Base-by-base conservation (phyloP, 1,140 invertebrate species). In the Drosophila athabasca region DNA sequence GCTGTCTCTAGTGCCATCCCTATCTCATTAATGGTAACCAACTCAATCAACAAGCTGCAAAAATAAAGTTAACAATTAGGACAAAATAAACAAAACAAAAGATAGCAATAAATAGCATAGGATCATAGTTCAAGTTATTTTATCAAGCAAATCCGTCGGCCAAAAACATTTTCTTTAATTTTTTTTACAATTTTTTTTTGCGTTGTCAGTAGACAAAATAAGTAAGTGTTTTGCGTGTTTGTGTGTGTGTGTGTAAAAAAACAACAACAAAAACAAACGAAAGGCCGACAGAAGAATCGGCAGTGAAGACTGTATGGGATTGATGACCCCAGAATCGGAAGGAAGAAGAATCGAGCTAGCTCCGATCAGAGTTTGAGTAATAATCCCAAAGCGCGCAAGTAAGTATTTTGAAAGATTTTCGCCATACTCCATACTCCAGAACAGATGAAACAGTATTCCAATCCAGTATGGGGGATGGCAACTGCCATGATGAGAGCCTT, bases 1-100 rank as follows among this genome's bases (percentile, higher is more conserved):
- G 8, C 59, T 39, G 43, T 50, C 45, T 45, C 50, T 8, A 31
- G 62, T 66, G 60, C 62, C 64, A 67, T 65, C 9, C 19, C 48
- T 24, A 44, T 6, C 64, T 48, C 66, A 69, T 69, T 35, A 57
- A 57, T 29, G 31, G 24, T 52, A 52, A 26, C 68, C 68, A 71
- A 71, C 68, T 71, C 68, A 71, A 71, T 71, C 68, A 71, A 71
- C 68, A 71, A 71, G 68, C 68, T 71, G 68, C 68, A 46, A 39
- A 61, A 61, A 22, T 22, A 49, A 24, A 19, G 46, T 49, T 22
- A 17, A 39, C 24, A 53, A 13, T 8, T 19, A 39, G 15, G n/a
- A 35, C 51, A 53, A 13, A 53, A 61, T 0, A 29, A 13, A 5
- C 22, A 19, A 46, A 35, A 45, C 29, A 51, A 29, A 43, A 58